These are phyloP conservation scores for Lithobates pipiens DNA, from an alignment of 2,797 vertebrate genomes.

Conservation along the genomic window DNA sequence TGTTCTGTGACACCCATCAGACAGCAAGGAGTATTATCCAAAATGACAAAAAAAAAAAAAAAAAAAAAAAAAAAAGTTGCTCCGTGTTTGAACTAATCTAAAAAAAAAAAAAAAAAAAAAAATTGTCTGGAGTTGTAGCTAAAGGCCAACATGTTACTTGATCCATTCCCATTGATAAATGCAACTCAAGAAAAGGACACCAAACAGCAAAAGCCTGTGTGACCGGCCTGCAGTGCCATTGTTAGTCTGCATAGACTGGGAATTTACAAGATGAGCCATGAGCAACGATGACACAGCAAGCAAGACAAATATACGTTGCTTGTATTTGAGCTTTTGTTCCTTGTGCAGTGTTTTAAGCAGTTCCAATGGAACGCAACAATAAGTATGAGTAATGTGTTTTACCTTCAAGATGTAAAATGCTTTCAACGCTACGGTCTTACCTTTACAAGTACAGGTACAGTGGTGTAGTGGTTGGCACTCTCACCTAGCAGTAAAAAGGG, in stretches of 20 bases:
- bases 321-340: background rate
- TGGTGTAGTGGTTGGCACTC: too few species aligned
- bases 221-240: background rate
- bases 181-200: background rate
- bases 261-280: background rate
- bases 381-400: background rate
- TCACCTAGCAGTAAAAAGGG: too few species aligned
- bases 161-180: background rate
- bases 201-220: background rate
- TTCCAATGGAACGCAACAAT: background rate
- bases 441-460: too few species aligned
- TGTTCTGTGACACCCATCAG: too few species aligned
- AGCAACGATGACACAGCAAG: background rate
- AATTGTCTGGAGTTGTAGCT: too few species aligned
- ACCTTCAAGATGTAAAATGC: background rate
- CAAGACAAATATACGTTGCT: background rate
- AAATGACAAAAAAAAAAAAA: too few species aligned
- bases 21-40: too few species aligned
- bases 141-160: background rate
- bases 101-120: too few species aligned
- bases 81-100: too few species aligned
- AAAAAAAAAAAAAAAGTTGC: too few species aligned
- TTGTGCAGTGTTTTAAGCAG: background rate
- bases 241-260: background rate
- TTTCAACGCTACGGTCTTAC: too few species aligned